These are phyloP conservation scores for Neoaliturus tenellus DNA, from an alignment of 2,888 invertebrate genomes.

Conservation along the genomic window DNA sequence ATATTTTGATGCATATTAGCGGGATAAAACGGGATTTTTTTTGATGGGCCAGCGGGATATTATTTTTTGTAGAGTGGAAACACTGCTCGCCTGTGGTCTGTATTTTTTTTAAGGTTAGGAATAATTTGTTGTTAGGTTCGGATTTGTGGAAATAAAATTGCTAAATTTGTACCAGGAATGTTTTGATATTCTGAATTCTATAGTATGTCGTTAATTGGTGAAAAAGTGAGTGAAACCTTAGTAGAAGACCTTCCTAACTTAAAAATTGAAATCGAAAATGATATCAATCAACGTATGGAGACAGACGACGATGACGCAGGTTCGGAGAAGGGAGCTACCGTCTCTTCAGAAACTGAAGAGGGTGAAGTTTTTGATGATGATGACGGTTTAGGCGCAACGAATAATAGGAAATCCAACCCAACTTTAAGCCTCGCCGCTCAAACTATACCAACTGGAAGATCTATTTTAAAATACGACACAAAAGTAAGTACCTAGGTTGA, in stretches of 20 bases:
- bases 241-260: slow-evolving; percentile 51
- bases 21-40: no score
- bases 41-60: no score
- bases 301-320: slow-evolving; percentile 53
- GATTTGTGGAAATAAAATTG: no score
- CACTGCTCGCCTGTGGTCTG: no score
- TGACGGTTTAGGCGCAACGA: slow-evolving; percentile 60
- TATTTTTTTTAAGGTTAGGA: no score
- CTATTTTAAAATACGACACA: slow-evolving; percentile 41
- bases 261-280: slow-evolving; percentile 58
- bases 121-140: no score
- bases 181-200: no score
- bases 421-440: background rate
- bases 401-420: background rate
- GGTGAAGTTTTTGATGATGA: slow-evolving; percentile 71
- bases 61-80: no score
- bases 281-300: slow-evolving; percentile 53
- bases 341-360: slow-evolving; percentile 71
- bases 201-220: slow-evolving; percentile 17
- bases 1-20: no score
- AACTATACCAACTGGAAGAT: slow-evolving; percentile 11
- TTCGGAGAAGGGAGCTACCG: slow-evolving; percentile 42
- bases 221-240: background rate
- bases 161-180: no score
- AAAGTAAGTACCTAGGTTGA: slow-evolving; percentile 2